Evolutionary conservation across 1,140 invertebrate genomes (phyloP), one percentile per base, ranked within the genome.

Genomic region (Leptinotarsa texana): DNA sequence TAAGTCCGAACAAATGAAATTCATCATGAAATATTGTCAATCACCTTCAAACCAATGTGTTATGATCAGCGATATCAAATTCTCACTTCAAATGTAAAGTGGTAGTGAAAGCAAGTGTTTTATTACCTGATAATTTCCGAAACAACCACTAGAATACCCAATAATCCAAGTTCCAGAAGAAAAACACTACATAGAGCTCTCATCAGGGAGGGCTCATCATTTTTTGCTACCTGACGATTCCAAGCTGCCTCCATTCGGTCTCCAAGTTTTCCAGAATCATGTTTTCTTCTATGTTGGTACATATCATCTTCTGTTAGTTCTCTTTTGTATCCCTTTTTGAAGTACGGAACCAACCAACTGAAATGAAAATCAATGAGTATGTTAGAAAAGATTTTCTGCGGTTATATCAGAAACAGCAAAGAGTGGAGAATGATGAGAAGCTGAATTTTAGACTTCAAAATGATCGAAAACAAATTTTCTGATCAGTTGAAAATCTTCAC

Each of bases 211-310:
- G 87, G 85, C 49, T 78, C 79, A 70, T 82, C 70, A 79, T 76
- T 81, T 4, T 74, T 72, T 22, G 48, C 62, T 15, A 77, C 17
- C 80, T 90, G 88, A 47, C 78, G 77, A 8, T 87, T 84, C 90
- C 89, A 90, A 18, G 86, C 85, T 78, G 84, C 86, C 79, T 89
- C 86, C 48, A 93, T 83, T 62, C 84, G 82, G 78, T 90, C 86
- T 21, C 91, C 90, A 79, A 90, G 80, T 6, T 78, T 72, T 49
- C 71, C 77, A 4, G 81, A 80, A 17, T 80, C 78, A 33, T 79
- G 77, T n/a, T 71, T 65, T 17, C 61, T 68, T 57, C 80, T 27
- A 17, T 73, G 61, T 63, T 66, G 47, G 22, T 77, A 80, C 24
- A 82, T 72, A 66, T 82, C 81, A 51, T 82, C 79, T 78, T 82